These are phyloP conservation scores for Geotrypetes seraphini DNA, from an alignment of 2,797 vertebrate genomes.

Conservation along the genomic window DNA sequence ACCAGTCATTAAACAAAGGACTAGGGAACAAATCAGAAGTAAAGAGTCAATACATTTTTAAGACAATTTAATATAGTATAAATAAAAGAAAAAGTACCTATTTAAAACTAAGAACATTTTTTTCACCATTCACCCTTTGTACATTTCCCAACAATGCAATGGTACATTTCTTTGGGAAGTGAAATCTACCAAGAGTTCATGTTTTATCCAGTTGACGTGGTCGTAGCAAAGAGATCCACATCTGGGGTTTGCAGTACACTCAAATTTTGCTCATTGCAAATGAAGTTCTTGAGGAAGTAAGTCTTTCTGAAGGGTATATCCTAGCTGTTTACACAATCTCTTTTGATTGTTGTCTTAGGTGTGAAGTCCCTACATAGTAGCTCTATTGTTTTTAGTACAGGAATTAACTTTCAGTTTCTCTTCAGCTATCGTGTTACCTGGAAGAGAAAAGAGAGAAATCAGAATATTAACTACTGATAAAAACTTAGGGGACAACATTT, in stretches of 20 bases:
- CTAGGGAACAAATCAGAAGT: conserved; percentile 21
- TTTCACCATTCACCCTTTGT: conserved; percentile 22
- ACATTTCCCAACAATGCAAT: conserved; percentile 14
- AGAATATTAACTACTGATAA: conserved; percentile 10
- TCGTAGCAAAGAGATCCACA: conserved; percentile 34
- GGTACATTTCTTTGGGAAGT: conserved; percentile 32
- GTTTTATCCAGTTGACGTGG: conserved; percentile 36
- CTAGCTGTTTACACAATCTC: conserved; percentile 37
- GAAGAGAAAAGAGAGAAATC: conserved; percentile 39
- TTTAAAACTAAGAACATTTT: conserved; percentile 23
- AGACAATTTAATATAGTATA: conserved; percentile 31
- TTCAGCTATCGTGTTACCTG: conserved; percentile 59
- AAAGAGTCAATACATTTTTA: conserved; percentile 17
- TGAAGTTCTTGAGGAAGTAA: conserved; percentile 33
- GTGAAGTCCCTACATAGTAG: conserved; percentile 20
- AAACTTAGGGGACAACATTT: neutral
- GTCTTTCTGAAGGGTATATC: conserved; percentile 21
- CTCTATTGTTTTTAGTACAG: conserved; percentile 30
- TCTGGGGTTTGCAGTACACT: conserved; percentile 28
- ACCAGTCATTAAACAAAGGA: conserved; percentile 22
- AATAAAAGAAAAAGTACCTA: conserved; percentile 24
- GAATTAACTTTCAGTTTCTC: conserved; percentile 35
- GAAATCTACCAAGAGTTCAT: conserved; percentile 30
- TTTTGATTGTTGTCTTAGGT: conserved; percentile 29
- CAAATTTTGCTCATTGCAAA: conserved; percentile 25